Conservation (phyloP, 2,888 invertebrate genomes). For the Glaucopsyche alexis region DNA sequence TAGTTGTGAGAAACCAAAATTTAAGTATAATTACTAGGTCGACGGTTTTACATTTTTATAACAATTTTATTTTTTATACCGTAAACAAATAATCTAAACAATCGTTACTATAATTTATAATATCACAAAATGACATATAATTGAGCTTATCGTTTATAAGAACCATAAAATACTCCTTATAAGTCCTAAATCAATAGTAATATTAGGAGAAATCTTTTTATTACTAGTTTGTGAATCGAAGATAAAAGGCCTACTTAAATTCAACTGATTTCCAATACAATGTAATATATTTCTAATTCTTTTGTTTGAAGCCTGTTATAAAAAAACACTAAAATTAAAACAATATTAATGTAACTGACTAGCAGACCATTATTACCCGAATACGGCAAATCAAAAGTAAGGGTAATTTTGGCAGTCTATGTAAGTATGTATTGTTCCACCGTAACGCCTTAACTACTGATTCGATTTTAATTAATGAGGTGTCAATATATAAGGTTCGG, state of each 20-base stretch:
- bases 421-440: too few relatives aligned
- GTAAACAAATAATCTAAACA: not conserved
- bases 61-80: not conserved
- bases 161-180: constrained; percentile 18
- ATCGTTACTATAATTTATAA: constrained; percentile 1
- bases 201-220: constrained; percentile 1
- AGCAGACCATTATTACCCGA: too few relatives aligned
- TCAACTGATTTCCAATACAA: too few relatives aligned
- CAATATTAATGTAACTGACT: not conserved
- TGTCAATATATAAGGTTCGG: too few relatives aligned
- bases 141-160: not conserved
- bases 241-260: not conserved
- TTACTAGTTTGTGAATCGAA: not conserved
- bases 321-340: too few relatives aligned
- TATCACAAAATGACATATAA: not conserved
- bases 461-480: too few relatives aligned
- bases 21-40: not conserved
- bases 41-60: not conserved
- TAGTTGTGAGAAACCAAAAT: too few relatives aligned
- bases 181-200: not conserved
- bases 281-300: too few relatives aligned
- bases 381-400: too few relatives aligned
- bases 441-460: too few relatives aligned
- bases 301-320: too few relatives aligned
- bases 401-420: too few relatives aligned